These are phyloP conservation scores for Eurystomus glaucurus DNA, from an alignment of 2,797 vertebrate species.

Conservation along the genomic window DNA sequence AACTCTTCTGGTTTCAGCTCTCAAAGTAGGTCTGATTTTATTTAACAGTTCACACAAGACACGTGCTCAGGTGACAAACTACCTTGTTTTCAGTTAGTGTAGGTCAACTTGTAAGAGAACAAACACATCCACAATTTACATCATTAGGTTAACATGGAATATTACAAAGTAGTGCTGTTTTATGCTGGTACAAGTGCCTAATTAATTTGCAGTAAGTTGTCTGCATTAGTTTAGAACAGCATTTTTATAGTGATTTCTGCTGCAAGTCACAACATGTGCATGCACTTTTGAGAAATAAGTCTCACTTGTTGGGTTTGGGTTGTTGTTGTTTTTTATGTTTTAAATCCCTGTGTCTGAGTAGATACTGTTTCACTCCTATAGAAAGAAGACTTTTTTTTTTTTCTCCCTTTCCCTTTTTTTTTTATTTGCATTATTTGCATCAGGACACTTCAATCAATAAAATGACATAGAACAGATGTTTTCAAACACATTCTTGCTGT, in stretches of 20 bases:
- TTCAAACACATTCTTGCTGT: neutral
- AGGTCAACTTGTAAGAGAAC: neutral
- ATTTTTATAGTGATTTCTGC: neutral
- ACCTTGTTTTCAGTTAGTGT: neutral
- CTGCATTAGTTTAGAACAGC: neutral
- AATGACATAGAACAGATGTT: neutral
- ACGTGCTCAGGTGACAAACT: neutral
- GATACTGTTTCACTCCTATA: neutral
- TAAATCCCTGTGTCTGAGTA: neutral
- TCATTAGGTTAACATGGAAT: neutral
- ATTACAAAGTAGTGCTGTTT: neutral
- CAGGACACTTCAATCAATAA: neutral
- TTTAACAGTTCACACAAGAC: slow-evolving; percentile 6
- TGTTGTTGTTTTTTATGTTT: neutral
- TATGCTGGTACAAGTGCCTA: neutral
- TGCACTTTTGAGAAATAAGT: neutral
- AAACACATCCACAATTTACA: neutral
- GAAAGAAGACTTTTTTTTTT: neutral
- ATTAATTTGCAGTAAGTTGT: neutral
- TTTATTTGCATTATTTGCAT: neutral
- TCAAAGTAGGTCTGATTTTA: slow-evolving; percentile 22
- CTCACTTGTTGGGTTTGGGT: neutral
- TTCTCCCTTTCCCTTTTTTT: neutral
- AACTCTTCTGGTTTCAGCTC: slow-evolving; percentile 9
- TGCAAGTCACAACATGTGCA: neutral